Conservation (phyloP, 1,140 invertebrate species). For the Drosophila tristis region DNA sequence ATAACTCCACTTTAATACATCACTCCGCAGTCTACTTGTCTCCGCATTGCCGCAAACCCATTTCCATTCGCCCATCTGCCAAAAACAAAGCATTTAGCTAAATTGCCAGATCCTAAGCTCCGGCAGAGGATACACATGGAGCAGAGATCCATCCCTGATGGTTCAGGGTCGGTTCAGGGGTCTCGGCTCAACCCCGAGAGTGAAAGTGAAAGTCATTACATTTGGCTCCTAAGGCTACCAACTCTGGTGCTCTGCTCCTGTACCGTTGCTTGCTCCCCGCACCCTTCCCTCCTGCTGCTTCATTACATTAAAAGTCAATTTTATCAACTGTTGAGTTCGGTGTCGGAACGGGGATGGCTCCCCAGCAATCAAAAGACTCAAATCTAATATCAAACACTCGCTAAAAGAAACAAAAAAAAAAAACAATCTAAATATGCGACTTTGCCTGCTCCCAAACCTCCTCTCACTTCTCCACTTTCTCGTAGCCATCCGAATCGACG, state of each 20-base stretch:
- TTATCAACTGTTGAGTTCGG: slow-evolving; percentile 61
- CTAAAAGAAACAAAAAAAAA: slow-evolving; percentile 5
- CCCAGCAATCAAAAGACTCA: slow-evolving; percentile 50
- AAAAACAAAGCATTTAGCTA: slow-evolving; percentile 43
- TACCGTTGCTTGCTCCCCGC: background rate
- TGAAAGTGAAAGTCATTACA: slow-evolving; percentile 39
- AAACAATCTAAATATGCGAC: slow-evolving; percentile 58
- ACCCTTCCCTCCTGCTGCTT: background rate
- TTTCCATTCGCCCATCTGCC: slow-evolving; percentile 8
- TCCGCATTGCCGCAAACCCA: background rate
- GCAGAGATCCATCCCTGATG: slow-evolving; percentile 7
- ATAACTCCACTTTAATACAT: slow-evolving; percentile 10
- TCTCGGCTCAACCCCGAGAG: background rate
- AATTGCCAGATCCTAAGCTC: slow-evolving; percentile 27
- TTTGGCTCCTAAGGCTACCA: slow-evolving; percentile 13
- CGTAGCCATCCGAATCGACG: slow-evolving; percentile 78
- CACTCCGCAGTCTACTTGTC: background rate
- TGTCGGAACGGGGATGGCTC: slow-evolving; percentile 3
- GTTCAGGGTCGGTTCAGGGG: background rate
- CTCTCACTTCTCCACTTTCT: background rate
- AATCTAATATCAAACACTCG: slow-evolving; percentile 64
- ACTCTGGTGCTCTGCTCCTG: background rate
- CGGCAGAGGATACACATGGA: slow-evolving; percentile 13
- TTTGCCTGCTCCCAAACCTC: slow-evolving; percentile 5
- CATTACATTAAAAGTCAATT: slow-evolving; percentile 66